Percentiles rank a stretch among this genome's conserved stretches.
Evolutionary conservation across 1,140 invertebrate species (phyloP).

Genomic region (Melitaea cinxia): DNA sequence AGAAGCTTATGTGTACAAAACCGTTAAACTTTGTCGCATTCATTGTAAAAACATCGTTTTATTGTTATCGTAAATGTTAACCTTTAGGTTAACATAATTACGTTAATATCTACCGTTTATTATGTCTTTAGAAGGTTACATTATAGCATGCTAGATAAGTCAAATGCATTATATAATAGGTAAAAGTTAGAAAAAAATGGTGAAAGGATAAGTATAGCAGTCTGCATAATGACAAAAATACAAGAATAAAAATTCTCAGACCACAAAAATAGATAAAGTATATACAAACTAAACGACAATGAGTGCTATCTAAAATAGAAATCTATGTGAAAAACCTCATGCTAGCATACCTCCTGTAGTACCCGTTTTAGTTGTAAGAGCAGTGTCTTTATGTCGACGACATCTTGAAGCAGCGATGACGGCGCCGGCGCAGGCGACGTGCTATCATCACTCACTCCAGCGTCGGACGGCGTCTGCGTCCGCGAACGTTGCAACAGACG

Average conservation of each 20-base stretch:
- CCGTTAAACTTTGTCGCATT: not conserved
- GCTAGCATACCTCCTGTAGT: constrained; percentile 86
- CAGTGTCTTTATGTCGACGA: constrained; percentile 90
- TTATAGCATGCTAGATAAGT: not conserved
- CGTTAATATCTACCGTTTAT: not conserved
- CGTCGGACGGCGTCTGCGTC: constrained; percentile 77
- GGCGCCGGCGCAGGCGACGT: constrained; percentile 83
- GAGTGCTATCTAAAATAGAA: not conserved
- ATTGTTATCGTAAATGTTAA: not conserved
- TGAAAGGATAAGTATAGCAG: not conserved
- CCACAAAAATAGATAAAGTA: not conserved
- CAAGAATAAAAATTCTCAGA: not conserved
- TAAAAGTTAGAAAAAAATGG: constrained; percentile 3
- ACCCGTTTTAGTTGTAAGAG: constrained; percentile 88
- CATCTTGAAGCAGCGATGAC: constrained; percentile 88
- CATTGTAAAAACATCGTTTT: not conserved
- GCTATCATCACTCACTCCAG: constrained; percentile 62
- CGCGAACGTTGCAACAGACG: constrained; percentile 81
- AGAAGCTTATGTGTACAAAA: not conserved
- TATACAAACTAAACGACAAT: not conserved
- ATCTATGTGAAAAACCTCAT: not conserved
- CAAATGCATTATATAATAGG: not conserved
- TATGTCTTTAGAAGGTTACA: not conserved
- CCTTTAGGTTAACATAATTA: not conserved
- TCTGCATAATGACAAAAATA: not conserved